Evolutionary conservation across 1,140 invertebrate genomes (phyloP).

Genomic region (Drosophila tani): DNA sequence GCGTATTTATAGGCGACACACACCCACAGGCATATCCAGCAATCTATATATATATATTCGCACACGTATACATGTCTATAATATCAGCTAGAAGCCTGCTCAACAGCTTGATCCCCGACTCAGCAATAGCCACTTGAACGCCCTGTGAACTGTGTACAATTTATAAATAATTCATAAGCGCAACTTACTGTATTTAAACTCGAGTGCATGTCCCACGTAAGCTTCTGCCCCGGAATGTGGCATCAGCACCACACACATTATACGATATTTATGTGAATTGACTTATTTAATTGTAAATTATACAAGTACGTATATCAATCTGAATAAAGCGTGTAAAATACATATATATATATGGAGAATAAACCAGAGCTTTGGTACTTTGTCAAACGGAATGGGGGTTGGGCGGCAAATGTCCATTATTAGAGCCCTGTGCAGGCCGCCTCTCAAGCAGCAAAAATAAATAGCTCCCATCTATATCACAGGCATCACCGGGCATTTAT

Average conservation of each 20-base stretch:
- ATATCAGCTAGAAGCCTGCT: slow-evolving; percentile 44
- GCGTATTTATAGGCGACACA: not conserved
- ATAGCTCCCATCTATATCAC: slow-evolving; percentile 9
- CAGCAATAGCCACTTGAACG: slow-evolving; percentile 40
- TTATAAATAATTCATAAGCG: slow-evolving; percentile 56
- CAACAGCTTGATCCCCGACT: slow-evolving; percentile 47
- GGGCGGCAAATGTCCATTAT: not conserved
- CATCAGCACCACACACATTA: slow-evolving; percentile 16
- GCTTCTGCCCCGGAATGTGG: slow-evolving; percentile 33
- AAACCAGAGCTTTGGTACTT: slow-evolving; percentile 5
- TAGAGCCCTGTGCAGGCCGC: not conserved
- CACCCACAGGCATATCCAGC: slow-evolving; percentile 11
- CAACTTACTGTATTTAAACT: slow-evolving; percentile 19
- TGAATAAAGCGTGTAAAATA: slow-evolving; percentile 68
- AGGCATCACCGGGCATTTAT: slow-evolving; percentile 10
- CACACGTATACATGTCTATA: slow-evolving; percentile 44
- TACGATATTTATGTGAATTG: slow-evolving; percentile 69
- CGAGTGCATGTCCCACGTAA: slow-evolving; percentile 23
- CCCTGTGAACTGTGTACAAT: slow-evolving; percentile 48
- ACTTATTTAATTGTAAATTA: slow-evolving; percentile 71
- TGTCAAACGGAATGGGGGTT: not conserved
- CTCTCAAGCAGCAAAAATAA: slow-evolving; percentile 1
- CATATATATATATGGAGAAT: slow-evolving; percentile 34
- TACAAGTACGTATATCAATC: slow-evolving; percentile 40
- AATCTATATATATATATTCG: slow-evolving; percentile 63